Conservation (phyloP, 1,140 invertebrate species). For the Pemphigus obesinymphae region DNA sequence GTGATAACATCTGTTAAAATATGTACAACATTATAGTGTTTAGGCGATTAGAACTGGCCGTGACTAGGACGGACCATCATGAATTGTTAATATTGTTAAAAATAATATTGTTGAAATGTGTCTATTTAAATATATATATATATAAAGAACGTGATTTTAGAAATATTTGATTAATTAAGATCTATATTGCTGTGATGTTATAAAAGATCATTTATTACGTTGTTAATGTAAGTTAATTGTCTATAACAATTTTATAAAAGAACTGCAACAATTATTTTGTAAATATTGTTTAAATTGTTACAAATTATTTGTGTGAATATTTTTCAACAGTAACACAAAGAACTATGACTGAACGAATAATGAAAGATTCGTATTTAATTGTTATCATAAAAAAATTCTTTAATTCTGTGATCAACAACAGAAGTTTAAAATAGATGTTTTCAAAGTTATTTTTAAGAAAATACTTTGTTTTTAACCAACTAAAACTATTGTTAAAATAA, state of each 20-base stretch:
- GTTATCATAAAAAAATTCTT: not conserved
- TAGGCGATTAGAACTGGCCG: slow-evolving; percentile 37
- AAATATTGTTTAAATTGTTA: slow-evolving; percentile 20
- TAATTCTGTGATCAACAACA: slow-evolving; percentile 15
- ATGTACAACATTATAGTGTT: slow-evolving; percentile 34
- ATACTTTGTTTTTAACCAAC: not conserved
- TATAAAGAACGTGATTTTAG: slow-evolving; percentile 28
- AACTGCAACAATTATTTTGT: slow-evolving; percentile 5
- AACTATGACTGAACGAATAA: slow-evolving; percentile 27
- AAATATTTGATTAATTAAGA: slow-evolving; percentile 30
- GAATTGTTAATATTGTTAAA: slow-evolving; percentile 28
- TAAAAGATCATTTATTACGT: slow-evolving; percentile 23
- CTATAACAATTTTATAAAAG: slow-evolving; percentile 6
- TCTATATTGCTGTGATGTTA: slow-evolving; percentile 30
- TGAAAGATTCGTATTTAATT: slow-evolving; percentile 1
- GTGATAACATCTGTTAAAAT: slow-evolving; percentile 40
- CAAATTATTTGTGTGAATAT: slow-evolving; percentile 31
- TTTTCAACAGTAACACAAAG: slow-evolving; percentile 27
- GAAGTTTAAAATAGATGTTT: not conserved
- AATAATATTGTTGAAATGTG: slow-evolving; percentile 32
- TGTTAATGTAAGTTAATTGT: not conserved
- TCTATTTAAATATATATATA: slow-evolving; percentile 25
- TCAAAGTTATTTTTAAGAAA: not conserved
- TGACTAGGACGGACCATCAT: slow-evolving; percentile 30
- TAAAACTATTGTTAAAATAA: not conserved